Base-by-base conservation (phyloP, 2,797 vertebrate genomes). In the Peromyscus attwateri region DNA sequence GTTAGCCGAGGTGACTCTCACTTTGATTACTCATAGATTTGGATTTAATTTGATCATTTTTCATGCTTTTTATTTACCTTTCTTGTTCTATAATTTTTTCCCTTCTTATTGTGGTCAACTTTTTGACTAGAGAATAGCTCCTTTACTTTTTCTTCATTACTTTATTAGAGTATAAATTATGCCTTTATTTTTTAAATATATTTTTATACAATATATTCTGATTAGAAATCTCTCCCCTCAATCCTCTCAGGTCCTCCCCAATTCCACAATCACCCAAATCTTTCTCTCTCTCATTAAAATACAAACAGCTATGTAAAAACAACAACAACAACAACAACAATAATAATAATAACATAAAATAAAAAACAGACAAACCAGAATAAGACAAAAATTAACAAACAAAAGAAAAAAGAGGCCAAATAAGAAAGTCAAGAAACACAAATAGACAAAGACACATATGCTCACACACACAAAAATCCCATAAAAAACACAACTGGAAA, bases 21-120 rank as follows among this genome's bases (percentile, higher is more conserved):
- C 68, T 94, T 92, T 81, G 17, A n/a, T 52, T 62, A 84, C 16
- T 76, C n/a, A 68, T 77, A 76, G 17, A 85, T 66, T 89, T 81
- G 2, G 3, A 85, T 37, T 80, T 85, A 81, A n/a, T 85, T 81
- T 75, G 75, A 52, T n/a, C 81, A 13, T 37, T n/a, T 37, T 52
- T 17, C 57, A 57, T 89, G 23, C 8, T 75, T 80, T 90, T 13
- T 14, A 87, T 17, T 52, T 82, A 14, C 91, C 1, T 27, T 70
- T 66, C 34, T 57, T 57, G 11, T 66, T 60, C 31, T 85, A 16
- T 29, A 49, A 60, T 43, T 57, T 49, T 17, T n/a, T 27, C 40
- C 60, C 21, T 40, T 62, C 6, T 62, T 27, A 87, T 71, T 62
- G 40, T 89, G 12, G 21, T 66, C 4, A 85, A 29, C 21, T 1